Evolutionary conservation across 2,888 invertebrate species (phyloP).

Genomic region (Physocephala rufipes): DNA sequence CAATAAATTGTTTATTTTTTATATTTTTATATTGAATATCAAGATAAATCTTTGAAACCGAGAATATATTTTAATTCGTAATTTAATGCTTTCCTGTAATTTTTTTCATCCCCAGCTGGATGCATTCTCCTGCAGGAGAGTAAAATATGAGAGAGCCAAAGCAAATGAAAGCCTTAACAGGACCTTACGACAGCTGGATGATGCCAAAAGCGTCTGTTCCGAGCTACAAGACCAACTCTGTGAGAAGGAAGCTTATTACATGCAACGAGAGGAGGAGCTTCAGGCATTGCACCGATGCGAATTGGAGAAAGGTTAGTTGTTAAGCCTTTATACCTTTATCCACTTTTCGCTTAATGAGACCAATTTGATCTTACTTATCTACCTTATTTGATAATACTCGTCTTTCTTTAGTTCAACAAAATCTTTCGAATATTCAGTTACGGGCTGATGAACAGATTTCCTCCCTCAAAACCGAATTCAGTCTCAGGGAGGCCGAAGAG

Average conservation of each 20-base stretch:
- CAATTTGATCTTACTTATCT: not conserved
- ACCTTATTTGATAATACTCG: constrained; percentile 46
- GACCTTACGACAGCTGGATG: constrained; percentile 55
- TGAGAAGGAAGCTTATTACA: constrained; percentile 60
- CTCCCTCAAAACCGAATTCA: constrained; percentile 56
- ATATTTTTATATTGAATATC: too few relatives aligned
- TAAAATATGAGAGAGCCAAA: constrained; percentile 54
- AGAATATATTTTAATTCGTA: not conserved
- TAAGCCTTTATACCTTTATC: too few relatives aligned
- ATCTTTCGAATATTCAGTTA: constrained; percentile 64
- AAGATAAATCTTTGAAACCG: not conserved
- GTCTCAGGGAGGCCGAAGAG: constrained; percentile 54
- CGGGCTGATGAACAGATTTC: constrained; percentile 57
- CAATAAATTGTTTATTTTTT: not conserved
- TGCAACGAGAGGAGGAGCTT: constrained; percentile 57
- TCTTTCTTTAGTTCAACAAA: constrained; percentile 68
- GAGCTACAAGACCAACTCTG: constrained; percentile 60
- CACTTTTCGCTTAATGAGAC: not conserved
- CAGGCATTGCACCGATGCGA: constrained; percentile 60
- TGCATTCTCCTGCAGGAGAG: constrained; percentile 58
- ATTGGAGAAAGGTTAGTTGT: constrained; percentile 59
- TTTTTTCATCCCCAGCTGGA: constrained; percentile 57
- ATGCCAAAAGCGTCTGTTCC: constrained; percentile 56
- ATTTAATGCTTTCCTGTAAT: not conserved
- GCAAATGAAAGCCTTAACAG: constrained; percentile 54